phyloP scores from a whole-genome alignment of 2,888 invertebrate species.

The Conomelus anceps region DNA sequence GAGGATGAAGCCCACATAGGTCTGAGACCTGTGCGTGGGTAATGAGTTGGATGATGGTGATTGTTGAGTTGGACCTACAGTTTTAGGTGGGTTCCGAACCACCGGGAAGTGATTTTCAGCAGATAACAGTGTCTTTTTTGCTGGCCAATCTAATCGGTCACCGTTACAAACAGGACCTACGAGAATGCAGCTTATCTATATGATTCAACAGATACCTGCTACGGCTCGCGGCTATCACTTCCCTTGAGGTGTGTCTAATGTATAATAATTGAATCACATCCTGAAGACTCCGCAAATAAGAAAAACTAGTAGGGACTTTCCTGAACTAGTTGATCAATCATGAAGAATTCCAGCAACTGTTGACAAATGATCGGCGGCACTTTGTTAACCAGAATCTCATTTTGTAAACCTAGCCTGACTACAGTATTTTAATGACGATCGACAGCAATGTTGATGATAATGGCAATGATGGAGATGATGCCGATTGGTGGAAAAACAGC shows the following conservation, averaged over 20 bases:
- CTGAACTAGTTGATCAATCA: not conserved
- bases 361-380: not conserved
- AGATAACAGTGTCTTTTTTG: too few relatives aligned
- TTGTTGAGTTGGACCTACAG: too few relatives aligned
- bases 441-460: not conserved
- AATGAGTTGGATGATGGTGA: too few relatives aligned
- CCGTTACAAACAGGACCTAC: too few relatives aligned
- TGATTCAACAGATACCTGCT: too few relatives aligned
- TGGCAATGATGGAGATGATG: not conserved
- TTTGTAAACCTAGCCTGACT: not conserved
- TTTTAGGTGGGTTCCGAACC: too few relatives aligned
- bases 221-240: too few relatives aligned
- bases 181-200: too few relatives aligned
- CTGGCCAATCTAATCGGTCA: too few relatives aligned
- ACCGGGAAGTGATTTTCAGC: too few relatives aligned
- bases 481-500: not conserved
- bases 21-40: too few relatives aligned
- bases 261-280: not conserved
- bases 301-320: not conserved
- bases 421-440: not conserved
- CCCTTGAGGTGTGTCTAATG: not conserved
- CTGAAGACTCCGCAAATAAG: not conserved
- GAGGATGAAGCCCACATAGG: too few relatives aligned
- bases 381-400: not conserved
- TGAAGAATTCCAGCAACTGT: not conserved